Evolutionary conservation across 2,113 vertebrate species (phyloP).

Genomic region (Arothron firmamentum): DNA sequence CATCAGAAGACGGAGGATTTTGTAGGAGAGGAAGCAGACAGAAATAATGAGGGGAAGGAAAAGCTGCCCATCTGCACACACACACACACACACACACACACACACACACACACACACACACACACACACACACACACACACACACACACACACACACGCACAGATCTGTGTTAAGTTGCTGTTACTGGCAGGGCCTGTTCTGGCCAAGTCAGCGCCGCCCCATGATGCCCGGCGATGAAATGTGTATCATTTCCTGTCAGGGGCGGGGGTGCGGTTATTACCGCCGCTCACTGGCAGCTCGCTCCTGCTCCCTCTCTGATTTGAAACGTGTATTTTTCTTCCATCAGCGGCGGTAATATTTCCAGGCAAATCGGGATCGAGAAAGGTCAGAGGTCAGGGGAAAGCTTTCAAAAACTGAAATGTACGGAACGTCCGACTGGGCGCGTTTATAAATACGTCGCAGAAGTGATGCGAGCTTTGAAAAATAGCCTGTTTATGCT

Average conservation of each 20-base stretch:
- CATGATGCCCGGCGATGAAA: slow-evolving; percentile 65
- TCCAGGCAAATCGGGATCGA: slow-evolving; percentile 63
- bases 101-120: slow-evolving; percentile 50
- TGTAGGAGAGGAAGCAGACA: slow-evolving; percentile 52
- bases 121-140: slow-evolving; percentile 43
- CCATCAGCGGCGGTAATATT: slow-evolving; percentile 63
- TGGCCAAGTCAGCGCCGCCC: slow-evolving; percentile 59
- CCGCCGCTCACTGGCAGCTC: slow-evolving; percentile 57
- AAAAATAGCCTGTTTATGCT: slow-evolving; percentile 69
- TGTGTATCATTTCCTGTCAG: slow-evolving; percentile 71
- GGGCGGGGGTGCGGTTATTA: slow-evolving; percentile 59
- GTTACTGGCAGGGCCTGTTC: slow-evolving; percentile 60
- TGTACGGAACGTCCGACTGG: slow-evolving; percentile 48
- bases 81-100: slow-evolving; percentile 47
- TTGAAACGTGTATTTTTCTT: slow-evolving; percentile 71
- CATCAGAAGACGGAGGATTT: slow-evolving; percentile 58
- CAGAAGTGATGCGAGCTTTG: slow-evolving; percentile 57
- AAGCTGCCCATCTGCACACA: slow-evolving; percentile 51
- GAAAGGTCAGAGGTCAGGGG: slow-evolving; percentile 34
- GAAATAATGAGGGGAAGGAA: slow-evolving; percentile 68
- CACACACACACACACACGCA: slow-evolving; percentile 49
- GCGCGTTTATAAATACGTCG: slow-evolving; percentile 65
- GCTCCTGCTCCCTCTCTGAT: slow-evolving; percentile 60
- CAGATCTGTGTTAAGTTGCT: slow-evolving; percentile 64
- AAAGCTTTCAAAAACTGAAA: slow-evolving; percentile 45